Evolutionary conservation across 2,113 vertebrate species (phyloP), one percentile per base, ranked within the genome.

Genomic region (Carlito syrichta): DNA sequence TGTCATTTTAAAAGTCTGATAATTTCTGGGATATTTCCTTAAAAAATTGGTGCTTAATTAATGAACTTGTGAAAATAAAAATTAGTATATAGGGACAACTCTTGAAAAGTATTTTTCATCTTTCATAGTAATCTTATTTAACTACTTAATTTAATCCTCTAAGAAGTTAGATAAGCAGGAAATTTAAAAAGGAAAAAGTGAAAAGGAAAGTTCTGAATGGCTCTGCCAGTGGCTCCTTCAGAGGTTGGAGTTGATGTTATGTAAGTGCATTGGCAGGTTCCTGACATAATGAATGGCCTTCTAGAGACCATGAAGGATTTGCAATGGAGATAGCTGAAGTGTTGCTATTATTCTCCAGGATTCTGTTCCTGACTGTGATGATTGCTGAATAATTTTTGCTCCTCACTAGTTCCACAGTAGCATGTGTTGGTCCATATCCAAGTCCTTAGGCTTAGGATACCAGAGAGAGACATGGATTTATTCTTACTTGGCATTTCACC

Each of bases 401-500:
- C 38, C 89, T 97, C 62, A 66, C 73, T 91, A 50, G 77, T 73
- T 50, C 81, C 93, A 81, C 62, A 91, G 82, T 71, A 76, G 79
- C 89, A 69, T 83, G 63, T 60, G n/a, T 73, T 96, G 88, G 93
- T 96, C 45, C 66, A 78, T 84, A 60, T 91, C 96, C 97, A 97
- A 97, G 74, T 93, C 25, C 32, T 95, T 63, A 84, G 89, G 93
- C 89, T 91, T 94, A 84, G 27, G 93, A 95, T 92, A 84, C 95
- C 74, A 89, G 78, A 93, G 88, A 92, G 81, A 97, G 76, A 91
- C 52, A 79, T 95, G 85, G 94, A 97, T 95, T 96, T 96, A 96
- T 97, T 97, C 89, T 71, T 60, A 97, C 43, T 97, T 97, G 97
- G 95, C 96, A 96, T 95, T 97, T 97, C 63, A 97, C 97, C 97